Evolutionary conservation across 37 sponge, comb jelly and placozoan species (phyloP), one percentile per base, ranked within the genome.

Genomic region (Cliona cf. orientalis): DNA sequence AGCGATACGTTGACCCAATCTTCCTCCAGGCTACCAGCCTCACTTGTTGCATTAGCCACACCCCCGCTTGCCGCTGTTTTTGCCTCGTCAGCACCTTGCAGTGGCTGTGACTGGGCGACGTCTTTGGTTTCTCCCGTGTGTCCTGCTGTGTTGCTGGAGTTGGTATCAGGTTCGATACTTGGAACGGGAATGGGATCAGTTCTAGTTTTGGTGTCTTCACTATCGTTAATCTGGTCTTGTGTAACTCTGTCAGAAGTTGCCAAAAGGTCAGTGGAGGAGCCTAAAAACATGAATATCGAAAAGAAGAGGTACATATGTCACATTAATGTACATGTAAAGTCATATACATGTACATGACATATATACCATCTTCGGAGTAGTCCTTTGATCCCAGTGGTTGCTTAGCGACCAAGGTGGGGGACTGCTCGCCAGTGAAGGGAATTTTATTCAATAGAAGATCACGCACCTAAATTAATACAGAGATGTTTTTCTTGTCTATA

Each of bases 401-500:
- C 9, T n/a, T 26, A 69, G 28, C 23, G 3, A 46, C 55, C 74
- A 53, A 73, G 40, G 53, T 53, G 25, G 29, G 22, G 12, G 40
- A 23, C 44, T 57, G 19, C 29, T 80, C 91, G 17, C 83, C 79
- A 66, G 77, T 75, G 82, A 91, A 91, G 28, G 72, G 70, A 43
- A 91, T 75, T 79, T 91, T 82, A 38, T 81, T 81, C 74, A 91
- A 58, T 39, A 90, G 46, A 12, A 91, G 62, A 55, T 91, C 91
- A n/a, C 91, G 53, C 17, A 91, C 72, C 91, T 91, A 26, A n/a
- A n/a, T n/a, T n/a, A n/a, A n/a, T n/a, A n/a, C n/a, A n/a, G n/a
- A n/a, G n/a, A n/a, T n/a, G n/a, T n/a, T n/a, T n/a, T n/a, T n/a
- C n/a, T n/a, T n/a, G n/a, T n/a, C n/a, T n/a, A n/a, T n/a, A n/a